Conservation (phyloP, 2,888 invertebrate species). For the Lithodes maja region DNA sequence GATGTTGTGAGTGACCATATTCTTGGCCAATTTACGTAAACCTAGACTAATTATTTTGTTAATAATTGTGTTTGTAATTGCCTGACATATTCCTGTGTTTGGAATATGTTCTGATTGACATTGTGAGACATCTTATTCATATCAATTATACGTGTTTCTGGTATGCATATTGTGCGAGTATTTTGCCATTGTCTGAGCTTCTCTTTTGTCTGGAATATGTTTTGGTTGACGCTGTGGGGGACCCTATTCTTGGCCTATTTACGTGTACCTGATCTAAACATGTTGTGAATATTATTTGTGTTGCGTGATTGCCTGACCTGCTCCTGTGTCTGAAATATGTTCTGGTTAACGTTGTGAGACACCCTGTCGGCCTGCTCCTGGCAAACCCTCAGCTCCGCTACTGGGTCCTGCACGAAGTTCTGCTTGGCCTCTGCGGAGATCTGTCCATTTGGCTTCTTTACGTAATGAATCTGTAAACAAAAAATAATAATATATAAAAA, state of each 20-base stretch:
- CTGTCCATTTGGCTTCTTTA: not conserved
- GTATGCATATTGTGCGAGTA: too few relatives aligned
- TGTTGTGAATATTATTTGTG: not conserved
- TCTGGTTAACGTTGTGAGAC: constrained; percentile 11
- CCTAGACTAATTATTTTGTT: not conserved
- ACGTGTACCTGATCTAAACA: not conserved
- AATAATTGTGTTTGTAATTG: not conserved
- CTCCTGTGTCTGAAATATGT: constrained; percentile 4
- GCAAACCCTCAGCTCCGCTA: not conserved
- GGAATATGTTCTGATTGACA: not conserved
- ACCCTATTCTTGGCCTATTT: not conserved
- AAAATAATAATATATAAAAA: too few relatives aligned
- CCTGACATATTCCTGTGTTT: constrained; percentile 13
- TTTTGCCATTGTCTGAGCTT: not conserved
- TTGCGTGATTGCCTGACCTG: not conserved
- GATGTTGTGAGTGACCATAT: not conserved
- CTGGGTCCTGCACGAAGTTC: not conserved
- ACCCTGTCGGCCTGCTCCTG: not conserved
- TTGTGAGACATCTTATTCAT: not conserved
- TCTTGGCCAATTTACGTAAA: not conserved
- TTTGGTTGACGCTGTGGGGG: not conserved
- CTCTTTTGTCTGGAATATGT: not conserved
- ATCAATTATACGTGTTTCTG: too few relatives aligned
- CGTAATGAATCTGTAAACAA: not conserved
- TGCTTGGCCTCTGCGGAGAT: not conserved